phyloP scores from a whole-genome alignment of 2,888 invertebrate genomes.

The Pristionchus maxplancki region DNA sequence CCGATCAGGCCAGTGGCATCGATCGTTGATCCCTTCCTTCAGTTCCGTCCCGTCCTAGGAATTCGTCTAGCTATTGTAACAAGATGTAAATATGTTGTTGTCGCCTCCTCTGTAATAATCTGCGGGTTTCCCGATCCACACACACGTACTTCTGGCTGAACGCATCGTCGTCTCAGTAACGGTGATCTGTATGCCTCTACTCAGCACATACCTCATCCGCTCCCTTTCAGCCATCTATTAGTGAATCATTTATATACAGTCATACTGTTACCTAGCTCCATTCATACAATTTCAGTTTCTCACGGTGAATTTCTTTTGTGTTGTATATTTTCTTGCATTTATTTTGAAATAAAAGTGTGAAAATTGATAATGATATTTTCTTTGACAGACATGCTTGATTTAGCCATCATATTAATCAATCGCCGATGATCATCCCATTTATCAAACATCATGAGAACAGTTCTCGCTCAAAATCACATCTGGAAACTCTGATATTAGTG shows the following conservation, averaged over 20 bases:
- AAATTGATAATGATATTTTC: not conserved
- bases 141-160: not conserved
- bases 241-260: not conserved
- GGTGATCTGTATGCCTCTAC: not conserved
- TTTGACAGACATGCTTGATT: too few relatives aligned
- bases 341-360: not conserved
- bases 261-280: not conserved
- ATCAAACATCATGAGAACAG: not conserved
- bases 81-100: slow-evolving; percentile 39
- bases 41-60: not conserved
- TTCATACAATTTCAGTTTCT: not conserved
- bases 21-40: not conserved
- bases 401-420: too few relatives aligned
- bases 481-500: not conserved
- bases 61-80: slow-evolving; percentile 15
- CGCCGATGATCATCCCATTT: not conserved
- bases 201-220: not conserved
- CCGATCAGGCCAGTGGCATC: slow-evolving; percentile 48
- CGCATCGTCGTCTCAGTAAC: not conserved
- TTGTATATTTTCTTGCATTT: not conserved
- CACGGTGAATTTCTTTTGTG: not conserved
- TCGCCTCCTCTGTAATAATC: not conserved
- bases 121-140: slow-evolving; percentile 16
- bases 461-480: not conserved
- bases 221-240: not conserved